Base-by-base conservation (phyloP, 2,888 invertebrate species). In the Drosophila fulvimacula region DNA sequence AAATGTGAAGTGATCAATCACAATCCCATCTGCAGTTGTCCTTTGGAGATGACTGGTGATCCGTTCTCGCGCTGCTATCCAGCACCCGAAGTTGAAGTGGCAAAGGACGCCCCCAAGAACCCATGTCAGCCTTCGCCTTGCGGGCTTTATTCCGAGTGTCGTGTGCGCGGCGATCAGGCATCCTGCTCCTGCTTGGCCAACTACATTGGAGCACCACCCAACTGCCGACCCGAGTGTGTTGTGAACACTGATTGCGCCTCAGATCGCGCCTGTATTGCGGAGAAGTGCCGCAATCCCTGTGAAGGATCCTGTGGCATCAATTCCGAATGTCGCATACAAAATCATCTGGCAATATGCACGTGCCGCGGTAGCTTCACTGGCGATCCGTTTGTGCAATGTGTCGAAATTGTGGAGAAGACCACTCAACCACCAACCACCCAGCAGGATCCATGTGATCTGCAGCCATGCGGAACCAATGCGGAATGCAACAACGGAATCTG, bases 391-490 rank as follows among this genome's bases (percentile, higher is more conserved):
- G 93, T 93, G 0, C 93, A 94, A 76, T 95, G 95, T 76, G 93
- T 93, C 3, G 93, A 93, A 82, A 91, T 95, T 53, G 88, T 91
- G 53, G 92, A 91, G 63, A 78, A 78, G 69, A 95, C 95, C 30
- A 95, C 87, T 0, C 69, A 67, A 89, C 95, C 94, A 88, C 82
- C 89, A 0, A 65, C 79, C 0, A 46, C 70, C 1, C 72, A 79
- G 7, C 93, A 92, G 88, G 93, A 94, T 93, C 97, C 97, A 63
- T 97, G 97, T 91, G 94, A 96, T 89, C 95, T 96, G 69, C 96
- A 96, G 58, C 97, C 97, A n/a, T 98, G 98, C 91, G 97, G 97
- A 53, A 94, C 95, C 46, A 97, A 97, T 91, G 96, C 98, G 21
- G 92, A 96, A 76, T 98, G 98, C 92, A 95, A 95, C 92, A 96